Conservation (phyloP, 2,797 vertebrate genomes). For the Mormyrus proboscirostris region DNA sequence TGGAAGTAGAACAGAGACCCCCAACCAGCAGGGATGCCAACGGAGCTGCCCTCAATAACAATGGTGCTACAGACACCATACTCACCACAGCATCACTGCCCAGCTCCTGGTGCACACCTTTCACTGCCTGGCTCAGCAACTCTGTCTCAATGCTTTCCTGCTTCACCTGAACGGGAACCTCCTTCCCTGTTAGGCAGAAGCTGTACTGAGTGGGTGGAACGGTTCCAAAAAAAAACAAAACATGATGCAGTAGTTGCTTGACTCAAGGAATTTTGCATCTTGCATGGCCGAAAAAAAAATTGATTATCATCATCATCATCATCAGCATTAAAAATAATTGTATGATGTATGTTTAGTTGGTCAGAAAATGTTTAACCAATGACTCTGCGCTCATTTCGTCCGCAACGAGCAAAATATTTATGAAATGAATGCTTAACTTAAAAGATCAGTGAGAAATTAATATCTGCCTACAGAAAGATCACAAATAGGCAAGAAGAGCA, state of each 20-base stretch:
- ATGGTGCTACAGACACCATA: conserved; percentile 46
- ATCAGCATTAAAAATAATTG: not conserved
- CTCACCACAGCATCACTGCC: conserved; percentile 54
- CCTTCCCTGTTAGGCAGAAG: conserved; percentile 62
- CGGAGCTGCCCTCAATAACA: not conserved
- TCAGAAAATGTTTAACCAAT: not conserved
- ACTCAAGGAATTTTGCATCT: not conserved
- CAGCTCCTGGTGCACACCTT: conserved; percentile 58
- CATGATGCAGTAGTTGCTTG: not conserved
- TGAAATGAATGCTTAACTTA: too few relatives aligned
- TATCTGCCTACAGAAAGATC: not conserved
- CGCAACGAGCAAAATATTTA: not conserved
- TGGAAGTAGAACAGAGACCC: not conserved
- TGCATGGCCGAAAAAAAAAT: not conserved
- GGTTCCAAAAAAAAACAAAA: not conserved
- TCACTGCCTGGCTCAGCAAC: conserved; percentile 60
- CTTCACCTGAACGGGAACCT: conserved; percentile 62
- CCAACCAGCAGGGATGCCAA: not conserved
- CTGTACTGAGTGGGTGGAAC: not conserved
- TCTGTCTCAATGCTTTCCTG: conserved; percentile 60
- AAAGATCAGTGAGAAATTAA: not conserved
- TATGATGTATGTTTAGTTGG: not conserved
- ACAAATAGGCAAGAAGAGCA: not conserved
- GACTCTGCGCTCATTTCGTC: not conserved
- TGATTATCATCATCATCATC: not conserved